phyloP scores from a whole-genome alignment of 2,797 vertebrate species.

The Geotrypetes seraphini region DNA sequence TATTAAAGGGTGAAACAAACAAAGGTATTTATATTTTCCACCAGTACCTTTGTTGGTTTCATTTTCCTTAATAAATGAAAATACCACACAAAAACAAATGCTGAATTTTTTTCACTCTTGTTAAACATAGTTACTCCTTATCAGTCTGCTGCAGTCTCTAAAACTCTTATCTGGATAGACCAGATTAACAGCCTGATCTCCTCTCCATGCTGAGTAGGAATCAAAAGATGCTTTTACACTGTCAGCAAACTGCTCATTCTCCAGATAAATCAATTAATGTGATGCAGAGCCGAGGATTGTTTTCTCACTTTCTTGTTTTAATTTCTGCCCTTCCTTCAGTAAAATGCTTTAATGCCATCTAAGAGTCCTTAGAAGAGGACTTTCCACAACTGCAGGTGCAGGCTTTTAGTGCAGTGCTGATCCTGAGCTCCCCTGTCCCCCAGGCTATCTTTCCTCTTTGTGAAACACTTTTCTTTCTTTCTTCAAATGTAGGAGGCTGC shows the following conservation, averaged over 20 bases:
- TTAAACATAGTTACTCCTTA: no score
- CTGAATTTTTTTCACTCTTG: no score
- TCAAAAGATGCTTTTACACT: slow-evolving; percentile 72
- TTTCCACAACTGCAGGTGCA: slow-evolving; percentile 62
- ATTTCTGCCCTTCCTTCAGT: slow-evolving; percentile 29
- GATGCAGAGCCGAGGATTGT: slow-evolving; percentile 50
- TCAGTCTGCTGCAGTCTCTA: slow-evolving; percentile 73
- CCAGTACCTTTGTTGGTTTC: no score
- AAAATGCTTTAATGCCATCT: slow-evolving; percentile 66
- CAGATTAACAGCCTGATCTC: slow-evolving; percentile 73
- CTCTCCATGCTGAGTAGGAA: slow-evolving; percentile 63
- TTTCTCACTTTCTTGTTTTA: slow-evolving; percentile 21
- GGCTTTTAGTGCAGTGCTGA: slow-evolving; percentile 56
- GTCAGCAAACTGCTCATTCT: slow-evolving; percentile 68
- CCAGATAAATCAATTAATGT: slow-evolving; percentile 81
- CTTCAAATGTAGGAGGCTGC: slow-evolving; percentile 62
- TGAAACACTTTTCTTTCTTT: slow-evolving; percentile 76
- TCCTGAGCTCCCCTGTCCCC: slow-evolving; percentile 25
- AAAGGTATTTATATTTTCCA: no score
- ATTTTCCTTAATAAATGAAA: no score
- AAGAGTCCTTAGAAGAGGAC: slow-evolving; percentile 62
- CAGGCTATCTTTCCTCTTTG: slow-evolving; percentile 65
- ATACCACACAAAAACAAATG: no score
- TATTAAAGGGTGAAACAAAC: no score
- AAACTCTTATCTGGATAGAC: slow-evolving; percentile 77